Conservation (phyloP, 2,797 vertebrate species). For the Macropus fuliginosus region DNA sequence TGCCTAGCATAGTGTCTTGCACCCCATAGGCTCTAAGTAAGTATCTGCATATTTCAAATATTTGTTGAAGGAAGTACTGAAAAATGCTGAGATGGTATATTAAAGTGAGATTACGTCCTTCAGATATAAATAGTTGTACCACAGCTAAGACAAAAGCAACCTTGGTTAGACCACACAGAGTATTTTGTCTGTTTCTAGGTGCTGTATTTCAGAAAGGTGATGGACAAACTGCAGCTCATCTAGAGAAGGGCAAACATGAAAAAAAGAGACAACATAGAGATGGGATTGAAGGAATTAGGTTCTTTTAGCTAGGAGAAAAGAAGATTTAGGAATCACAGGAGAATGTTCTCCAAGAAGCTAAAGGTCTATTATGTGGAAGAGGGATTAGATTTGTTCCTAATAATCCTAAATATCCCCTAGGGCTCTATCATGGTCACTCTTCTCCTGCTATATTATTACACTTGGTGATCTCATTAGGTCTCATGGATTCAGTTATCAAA, state of each 20-base stretch:
- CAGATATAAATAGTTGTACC: not conserved
- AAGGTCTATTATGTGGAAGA: not conserved
- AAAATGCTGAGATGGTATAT: not conserved
- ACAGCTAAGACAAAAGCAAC: not conserved
- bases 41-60: conserved; percentile 56
- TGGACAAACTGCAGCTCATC: not conserved
- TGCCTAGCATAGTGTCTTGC: conserved; percentile 52
- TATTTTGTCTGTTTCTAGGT: not conserved
- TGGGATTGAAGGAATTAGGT: not conserved
- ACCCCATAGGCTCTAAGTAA: conserved; percentile 37
- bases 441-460: not conserved
- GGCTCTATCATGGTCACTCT: not conserved
- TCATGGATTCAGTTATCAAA: not conserved
- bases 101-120: not conserved
- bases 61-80: not conserved
- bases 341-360: not conserved
- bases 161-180: not conserved
- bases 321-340: not conserved
- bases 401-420: not conserved
- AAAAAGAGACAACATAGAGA: not conserved
- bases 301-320: not conserved
- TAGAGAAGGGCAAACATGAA: not conserved
- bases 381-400: not conserved
- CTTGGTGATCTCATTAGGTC: not conserved
- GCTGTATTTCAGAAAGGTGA: not conserved